phyloP scores from a whole-genome alignment of 2,113 vertebrate genomes.

The Spea multiplicata region DNA sequence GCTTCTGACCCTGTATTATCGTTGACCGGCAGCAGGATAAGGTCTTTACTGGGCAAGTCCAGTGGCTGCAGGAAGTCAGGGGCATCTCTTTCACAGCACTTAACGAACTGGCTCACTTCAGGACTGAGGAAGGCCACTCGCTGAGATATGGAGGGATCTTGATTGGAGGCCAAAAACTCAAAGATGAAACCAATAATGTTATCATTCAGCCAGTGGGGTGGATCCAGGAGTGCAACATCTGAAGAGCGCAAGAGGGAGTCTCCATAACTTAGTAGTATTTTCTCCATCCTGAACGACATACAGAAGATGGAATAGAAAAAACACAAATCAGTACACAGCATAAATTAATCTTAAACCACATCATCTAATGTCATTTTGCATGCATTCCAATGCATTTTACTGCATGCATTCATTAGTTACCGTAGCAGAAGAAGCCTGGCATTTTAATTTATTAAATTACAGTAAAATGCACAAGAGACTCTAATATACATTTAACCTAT shows the following conservation, averaged over 20 bases:
- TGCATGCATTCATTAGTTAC: too few species aligned
- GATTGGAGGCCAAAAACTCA: conserved; percentile 82
- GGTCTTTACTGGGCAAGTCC: conserved; percentile 70
- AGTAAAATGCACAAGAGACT: too few species aligned
- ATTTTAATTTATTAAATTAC: too few species aligned
- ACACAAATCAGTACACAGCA: background rate
- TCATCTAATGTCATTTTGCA: too few species aligned
- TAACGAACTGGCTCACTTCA: conserved; percentile 96
- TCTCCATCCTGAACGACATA: conserved; percentile 74
- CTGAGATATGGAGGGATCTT: conserved; percentile 71
- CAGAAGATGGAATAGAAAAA: background rate
- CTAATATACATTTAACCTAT: too few species aligned
- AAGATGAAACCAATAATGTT: conserved; percentile 93
- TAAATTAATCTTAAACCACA: too few species aligned
- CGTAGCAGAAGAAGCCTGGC: too few species aligned
- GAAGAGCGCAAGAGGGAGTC: conserved; percentile 90
- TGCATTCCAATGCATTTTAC: too few species aligned
- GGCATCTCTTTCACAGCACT: conserved; percentile 83
- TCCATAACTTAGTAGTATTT: conserved; percentile 90
- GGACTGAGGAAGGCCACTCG: conserved; percentile 84
- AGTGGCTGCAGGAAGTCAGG: conserved; percentile 87
- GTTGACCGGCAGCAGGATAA: conserved; percentile 89
- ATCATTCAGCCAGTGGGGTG: conserved; percentile 94
- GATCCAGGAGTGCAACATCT: conserved; percentile 83
- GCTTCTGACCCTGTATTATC: conserved; percentile 87